Conservation (phyloP, 2,797 vertebrate species). For the Eulemur rubriventer region DNA sequence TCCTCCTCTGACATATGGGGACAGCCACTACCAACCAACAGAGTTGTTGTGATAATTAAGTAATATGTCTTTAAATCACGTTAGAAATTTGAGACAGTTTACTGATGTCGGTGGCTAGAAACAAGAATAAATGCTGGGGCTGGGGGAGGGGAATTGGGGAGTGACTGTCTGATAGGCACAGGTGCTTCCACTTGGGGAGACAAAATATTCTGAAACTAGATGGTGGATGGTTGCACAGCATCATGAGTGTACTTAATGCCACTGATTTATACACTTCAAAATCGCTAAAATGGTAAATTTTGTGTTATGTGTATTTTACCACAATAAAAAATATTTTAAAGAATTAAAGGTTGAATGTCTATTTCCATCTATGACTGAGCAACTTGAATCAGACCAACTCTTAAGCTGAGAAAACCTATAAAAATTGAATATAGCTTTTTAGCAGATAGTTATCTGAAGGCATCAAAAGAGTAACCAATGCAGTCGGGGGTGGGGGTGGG, state of each 20-base stretch:
- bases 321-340: background rate
- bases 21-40: background rate
- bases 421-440: background rate
- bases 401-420: background rate
- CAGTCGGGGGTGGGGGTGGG: too few species aligned
- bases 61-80: background rate
- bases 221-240: background rate
- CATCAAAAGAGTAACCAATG: background rate
- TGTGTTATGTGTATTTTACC: background rate
- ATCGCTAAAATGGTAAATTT: background rate
- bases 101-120: background rate
- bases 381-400: background rate
- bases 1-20: background rate
- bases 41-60: background rate
- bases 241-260: background rate
- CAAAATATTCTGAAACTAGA: background rate
- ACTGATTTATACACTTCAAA: background rate
- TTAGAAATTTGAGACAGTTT: background rate
- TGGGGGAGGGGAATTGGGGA: background rate
- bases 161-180: rapidly evolving
- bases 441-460: background rate
- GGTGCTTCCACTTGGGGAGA: background rate
- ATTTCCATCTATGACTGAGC: background rate
- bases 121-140: background rate
- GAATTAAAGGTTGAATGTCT: background rate